phyloP scores from a whole-genome alignment of 2,888 invertebrate genomes.

The Ectemnius continuus region DNA sequence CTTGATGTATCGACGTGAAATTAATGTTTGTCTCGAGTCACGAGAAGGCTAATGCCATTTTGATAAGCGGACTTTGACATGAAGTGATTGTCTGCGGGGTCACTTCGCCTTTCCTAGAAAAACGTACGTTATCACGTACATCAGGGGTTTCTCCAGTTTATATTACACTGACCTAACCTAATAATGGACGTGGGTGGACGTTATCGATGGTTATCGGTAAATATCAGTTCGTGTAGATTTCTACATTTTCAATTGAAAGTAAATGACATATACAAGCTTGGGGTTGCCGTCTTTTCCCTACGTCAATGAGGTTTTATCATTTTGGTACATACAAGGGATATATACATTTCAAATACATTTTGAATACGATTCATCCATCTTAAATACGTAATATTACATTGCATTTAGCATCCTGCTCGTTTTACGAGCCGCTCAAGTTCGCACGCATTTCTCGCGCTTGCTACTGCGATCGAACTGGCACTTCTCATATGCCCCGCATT shows the following conservation, averaged over 20 bases:
- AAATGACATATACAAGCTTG: too few species aligned
- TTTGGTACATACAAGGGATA: too few species aligned
- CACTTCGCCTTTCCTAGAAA: background rate
- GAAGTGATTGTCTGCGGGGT: background rate
- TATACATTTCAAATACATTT: too few species aligned
- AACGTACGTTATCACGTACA: background rate
- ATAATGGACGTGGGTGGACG: conserved; percentile 9
- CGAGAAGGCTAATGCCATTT: conserved; percentile 39
- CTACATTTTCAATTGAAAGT: too few species aligned
- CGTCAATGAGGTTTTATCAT: too few species aligned
- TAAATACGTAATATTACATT: too few species aligned
- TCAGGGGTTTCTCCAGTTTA: background rate
- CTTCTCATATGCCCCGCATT: conserved; percentile 84
- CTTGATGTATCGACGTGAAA: conserved; percentile 15
- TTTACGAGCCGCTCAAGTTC: conserved; percentile 74
- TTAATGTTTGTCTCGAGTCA: conserved; percentile 9
- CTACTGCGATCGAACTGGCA: conserved; percentile 84
- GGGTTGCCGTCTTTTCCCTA: too few species aligned
- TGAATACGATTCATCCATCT: too few species aligned
- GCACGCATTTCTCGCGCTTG: conserved; percentile 84
- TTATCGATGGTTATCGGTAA: conserved; percentile 20
- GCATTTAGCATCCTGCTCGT: too few species aligned
- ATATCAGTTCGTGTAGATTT: conserved; percentile 22
- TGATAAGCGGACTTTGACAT: background rate
- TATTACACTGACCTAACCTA: conserved; percentile 11